Conservation (phyloP, 2,113 vertebrate genomes). For the Gracilinanus agilis region DNA sequence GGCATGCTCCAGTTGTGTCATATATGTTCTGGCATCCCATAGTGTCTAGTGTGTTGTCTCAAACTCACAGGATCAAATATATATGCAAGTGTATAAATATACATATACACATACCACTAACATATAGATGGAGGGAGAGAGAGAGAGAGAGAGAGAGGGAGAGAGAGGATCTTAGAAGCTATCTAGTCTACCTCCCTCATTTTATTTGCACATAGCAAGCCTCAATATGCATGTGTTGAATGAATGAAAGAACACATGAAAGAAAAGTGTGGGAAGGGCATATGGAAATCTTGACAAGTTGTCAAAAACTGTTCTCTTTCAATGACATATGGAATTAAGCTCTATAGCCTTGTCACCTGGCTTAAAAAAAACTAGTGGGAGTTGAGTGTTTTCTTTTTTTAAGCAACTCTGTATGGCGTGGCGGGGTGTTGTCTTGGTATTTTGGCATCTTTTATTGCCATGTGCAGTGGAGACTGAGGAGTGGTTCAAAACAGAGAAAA, state of each 20-base stretch:
- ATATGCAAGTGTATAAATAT: neutral
- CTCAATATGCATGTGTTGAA: constrained; percentile 13
- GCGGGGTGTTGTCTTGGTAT: neutral
- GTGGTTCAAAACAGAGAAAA: neutral
- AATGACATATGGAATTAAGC: constrained; percentile 4
- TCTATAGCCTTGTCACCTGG: neutral
- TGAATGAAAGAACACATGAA: constrained; percentile 17
- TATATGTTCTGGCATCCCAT: neutral
- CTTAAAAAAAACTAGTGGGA: neutral
- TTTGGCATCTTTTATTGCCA: neutral
- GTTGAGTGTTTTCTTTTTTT: constrained; percentile 30
- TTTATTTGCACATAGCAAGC: constrained; percentile 1
- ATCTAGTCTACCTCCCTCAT: neutral
- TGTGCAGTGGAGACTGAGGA: neutral
- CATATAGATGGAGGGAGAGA: no score
- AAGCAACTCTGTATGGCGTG: neutral
- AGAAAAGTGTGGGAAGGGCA: neutral
- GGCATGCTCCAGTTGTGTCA: neutral
- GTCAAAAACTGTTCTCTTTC: neutral
- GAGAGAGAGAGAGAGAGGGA: neutral
- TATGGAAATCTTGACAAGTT: neutral
- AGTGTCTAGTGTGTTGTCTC: neutral
- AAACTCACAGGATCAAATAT: neutral
- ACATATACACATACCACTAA: no score
- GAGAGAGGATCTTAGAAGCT: neutral